Evolutionary conservation across 2,113 vertebrate genomes (phyloP).

Genomic region (Marmota monax): DNA sequence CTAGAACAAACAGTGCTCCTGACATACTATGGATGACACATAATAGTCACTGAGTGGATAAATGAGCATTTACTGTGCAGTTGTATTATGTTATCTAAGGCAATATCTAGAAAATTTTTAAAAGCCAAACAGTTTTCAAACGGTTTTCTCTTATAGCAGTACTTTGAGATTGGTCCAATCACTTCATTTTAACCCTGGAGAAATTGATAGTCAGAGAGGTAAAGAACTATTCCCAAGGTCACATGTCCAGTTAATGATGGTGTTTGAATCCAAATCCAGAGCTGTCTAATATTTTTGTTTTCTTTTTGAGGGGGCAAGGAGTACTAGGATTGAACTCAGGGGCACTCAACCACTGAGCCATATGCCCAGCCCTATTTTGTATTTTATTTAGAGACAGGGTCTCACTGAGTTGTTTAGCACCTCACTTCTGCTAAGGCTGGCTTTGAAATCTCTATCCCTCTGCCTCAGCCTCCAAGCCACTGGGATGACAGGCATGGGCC

Average conservation of each 20-base stretch:
- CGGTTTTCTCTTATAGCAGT: background rate
- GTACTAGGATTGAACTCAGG: no score
- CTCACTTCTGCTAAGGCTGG: no score
- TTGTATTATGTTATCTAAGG: background rate
- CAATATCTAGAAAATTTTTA: background rate
- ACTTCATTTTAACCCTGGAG: background rate
- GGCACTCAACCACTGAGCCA: no score
- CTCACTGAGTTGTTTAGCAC: no score
- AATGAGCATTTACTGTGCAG: background rate
- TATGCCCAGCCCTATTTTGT: no score
- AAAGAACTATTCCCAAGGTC: background rate
- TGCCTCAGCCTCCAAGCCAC: no score
- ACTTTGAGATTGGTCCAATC: background rate
- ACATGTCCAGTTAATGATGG: background rate
- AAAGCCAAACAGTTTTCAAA: background rate
- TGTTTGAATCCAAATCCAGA: background rate
- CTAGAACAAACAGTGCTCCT: background rate
- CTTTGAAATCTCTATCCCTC: no score
- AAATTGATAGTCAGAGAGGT: background rate
- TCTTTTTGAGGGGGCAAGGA: no score
- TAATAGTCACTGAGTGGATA: background rate
- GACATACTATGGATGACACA: background rate
- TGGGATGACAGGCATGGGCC: no score
- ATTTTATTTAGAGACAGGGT: no score
- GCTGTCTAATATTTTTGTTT: background rate